Evolutionary conservation across 2,888 invertebrate genomes (phyloP), one percentile per base, ranked within the genome.

Genomic region (Rhopalosiphum nymphaeae): DNA sequence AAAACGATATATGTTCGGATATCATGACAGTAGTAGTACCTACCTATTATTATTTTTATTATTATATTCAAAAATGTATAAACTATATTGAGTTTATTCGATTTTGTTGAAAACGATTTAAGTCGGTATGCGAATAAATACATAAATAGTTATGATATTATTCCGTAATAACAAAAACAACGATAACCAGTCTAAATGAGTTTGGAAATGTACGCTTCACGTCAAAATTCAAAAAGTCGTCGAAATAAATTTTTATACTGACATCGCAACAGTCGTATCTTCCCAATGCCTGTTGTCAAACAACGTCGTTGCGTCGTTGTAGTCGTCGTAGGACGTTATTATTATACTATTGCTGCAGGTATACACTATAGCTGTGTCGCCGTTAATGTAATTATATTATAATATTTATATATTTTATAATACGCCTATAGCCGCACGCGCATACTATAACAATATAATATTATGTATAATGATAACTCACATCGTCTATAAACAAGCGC

Each of bases 401-500:
- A 21, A 3, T 53, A 53, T 53, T 4, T 21, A 53, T 53, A 57
- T 29, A 26, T 29, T 21, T 21, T 36, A 78, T 78, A 36, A 78
- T 36, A 78, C 78, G 78, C 78, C 78, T 78, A 78, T 78, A 78
- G 36, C 36, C 78, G 78, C 78, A 78, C 21, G 21, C 9, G 21
- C 3, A 78, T 78, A 21, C 21, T 78, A 78, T 36, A 36, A 78
- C 78, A 78, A 78, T 78, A 78, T 78, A 36, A 78, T 78, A 57
- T 9, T 57, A 78, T 78, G 36, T 78, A 78, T 78, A 36, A 78
- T 78, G 78, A 78, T 78, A 78, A 78, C 78, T 78, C 78, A 78
- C 78, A 78, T 36, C 21, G 78, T 78, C 78, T 78, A 78, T 78
- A 78, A 78, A 78, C 78, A 78, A 78, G 78, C 78, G 36, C 67